Base-by-base conservation (phyloP, 2,797 vertebrate genomes). In the Mormyrus proboscirostris region DNA sequence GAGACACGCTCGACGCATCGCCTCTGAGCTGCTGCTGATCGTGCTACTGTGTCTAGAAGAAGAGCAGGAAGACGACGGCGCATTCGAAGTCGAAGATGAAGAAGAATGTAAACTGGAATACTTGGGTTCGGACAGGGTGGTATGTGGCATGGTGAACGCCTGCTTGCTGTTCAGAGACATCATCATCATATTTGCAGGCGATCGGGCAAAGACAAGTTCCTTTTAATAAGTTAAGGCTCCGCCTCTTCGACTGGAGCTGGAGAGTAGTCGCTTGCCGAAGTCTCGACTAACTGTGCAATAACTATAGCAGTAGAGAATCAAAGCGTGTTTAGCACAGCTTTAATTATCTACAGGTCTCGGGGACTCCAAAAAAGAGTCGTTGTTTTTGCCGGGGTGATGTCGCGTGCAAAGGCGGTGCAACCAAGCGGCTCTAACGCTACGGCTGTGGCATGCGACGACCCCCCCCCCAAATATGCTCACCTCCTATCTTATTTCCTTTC, bases 91-190 rank as follows among this genome's bases (percentile, higher is more conserved):
- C 87, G 97, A 96, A 9, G 97, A 95, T 14, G 97, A 97, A 90
- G 97, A 97, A 89, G 96, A 96, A 94, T 98, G 97, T 94, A 98
- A 94, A 14, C 95, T 95, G 89, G 97, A 97, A 92, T 98, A 99
- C 94, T 99, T 99, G 94, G 96, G 94, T 91, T 99, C 98, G 94
- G 97, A 95, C 95, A 98, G 95, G 96, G 96, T 96, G 94, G 93
- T 91, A 94, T 98, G 97, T 47, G 97, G 96, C 98, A 98, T 97
- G 93, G 96, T 95, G 93, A 99, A 99, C 90, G 96, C 95, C 96
- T 99, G 98, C 97, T 99, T 99, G 96, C 96, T 96, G 97, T 97
- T 98, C 96, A 97, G 97, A 96, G 98, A 97, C 93, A 98, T 98
- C 98, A 99, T 99, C 97, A 99, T 99, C 98, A 98, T 99, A 94